phyloP scores from a whole-genome alignment of 2,888 invertebrate genomes.

The Kuschelorhynchus macadamiae region DNA sequence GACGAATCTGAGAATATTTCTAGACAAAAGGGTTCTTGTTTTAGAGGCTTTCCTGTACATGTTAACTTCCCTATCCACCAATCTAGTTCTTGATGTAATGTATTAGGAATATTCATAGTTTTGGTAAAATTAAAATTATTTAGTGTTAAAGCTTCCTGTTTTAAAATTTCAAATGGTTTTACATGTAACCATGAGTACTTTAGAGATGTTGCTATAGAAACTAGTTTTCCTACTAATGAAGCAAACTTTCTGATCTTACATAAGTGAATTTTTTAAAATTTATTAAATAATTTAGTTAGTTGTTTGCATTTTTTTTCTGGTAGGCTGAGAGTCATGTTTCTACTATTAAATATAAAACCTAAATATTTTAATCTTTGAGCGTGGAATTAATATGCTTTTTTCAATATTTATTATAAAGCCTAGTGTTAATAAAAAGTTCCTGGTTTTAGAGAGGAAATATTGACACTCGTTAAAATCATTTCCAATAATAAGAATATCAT shows the following conservation, averaged over 20 bases:
- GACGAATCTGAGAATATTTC: slow-evolving; percentile 13
- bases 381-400: not conserved
- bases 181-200: slow-evolving; percentile 11
- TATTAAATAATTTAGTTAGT: not conserved
- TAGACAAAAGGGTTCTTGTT: not conserved
- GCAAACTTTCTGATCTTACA: slow-evolving; percentile 1
- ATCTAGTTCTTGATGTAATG: not conserved
- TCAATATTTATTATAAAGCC: slow-evolving; percentile 1
- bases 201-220: not conserved
- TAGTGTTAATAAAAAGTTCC: not conserved
- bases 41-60: not conserved
- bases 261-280: not conserved
- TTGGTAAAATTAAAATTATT: slow-evolving; percentile 1
- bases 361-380: not conserved
- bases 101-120: not conserved
- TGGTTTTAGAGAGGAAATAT: too few species aligned
- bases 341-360: not conserved
- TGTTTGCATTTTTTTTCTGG: not conserved
- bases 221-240: slow-evolving; percentile 1
- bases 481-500: too few species aligned
- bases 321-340: not conserved
- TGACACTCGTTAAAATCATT: too few species aligned
- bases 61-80: slow-evolving; percentile 7
- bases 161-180: slow-evolving; percentile 11
- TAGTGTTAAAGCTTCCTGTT: not conserved